phyloP scores from a whole-genome alignment of 1,140 invertebrate species.

The Helicoverpa zea region DNA sequence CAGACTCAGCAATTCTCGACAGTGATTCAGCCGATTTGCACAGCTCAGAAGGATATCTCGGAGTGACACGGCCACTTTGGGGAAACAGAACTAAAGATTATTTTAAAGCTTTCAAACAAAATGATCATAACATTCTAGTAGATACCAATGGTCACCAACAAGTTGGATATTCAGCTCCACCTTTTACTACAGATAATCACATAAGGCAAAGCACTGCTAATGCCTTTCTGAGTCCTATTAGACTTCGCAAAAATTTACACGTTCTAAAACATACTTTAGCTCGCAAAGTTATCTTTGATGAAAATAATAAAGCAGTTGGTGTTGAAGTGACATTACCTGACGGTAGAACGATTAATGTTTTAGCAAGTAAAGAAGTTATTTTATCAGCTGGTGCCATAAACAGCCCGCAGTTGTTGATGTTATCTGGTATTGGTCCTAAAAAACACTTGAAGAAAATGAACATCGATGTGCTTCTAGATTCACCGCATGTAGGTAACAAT shows the following conservation, averaged over 20 bases:
- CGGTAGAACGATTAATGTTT: constrained; percentile 55
- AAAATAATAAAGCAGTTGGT: constrained; percentile 84
- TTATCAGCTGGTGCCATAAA: constrained; percentile 85
- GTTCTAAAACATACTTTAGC: constrained; percentile 91
- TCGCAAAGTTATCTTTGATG: constrained; percentile 89
- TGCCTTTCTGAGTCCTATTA: constrained; percentile 92
- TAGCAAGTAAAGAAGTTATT: constrained; percentile 83
- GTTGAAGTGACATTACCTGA: constrained; percentile 78
- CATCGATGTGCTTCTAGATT: constrained; percentile 85
- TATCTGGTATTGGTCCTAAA: constrained; percentile 76
- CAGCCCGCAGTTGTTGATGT: constrained; percentile 79
- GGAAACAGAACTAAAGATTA: constrained; percentile 88
- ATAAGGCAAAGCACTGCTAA: constrained; percentile 94
- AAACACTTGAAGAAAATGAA: constrained; percentile 66
- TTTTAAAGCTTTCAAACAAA: constrained; percentile 91
- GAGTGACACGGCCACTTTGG: constrained; percentile 36
- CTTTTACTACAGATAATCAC: constrained; percentile 88
- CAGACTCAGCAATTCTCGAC: constrained; percentile 90
- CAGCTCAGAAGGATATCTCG: constrained; percentile 30
- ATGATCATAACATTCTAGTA: constrained; percentile 89
- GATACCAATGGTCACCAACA: constrained; percentile 42
- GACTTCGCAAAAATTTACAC: constrained; percentile 91
- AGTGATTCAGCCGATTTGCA: constrained; percentile 66
- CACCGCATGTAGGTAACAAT: constrained; percentile 90
- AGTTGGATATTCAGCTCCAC: constrained; percentile 27